Evolutionary conservation across 2,888 invertebrate species (phyloP).

Genomic region (Germaria angustata): DNA sequence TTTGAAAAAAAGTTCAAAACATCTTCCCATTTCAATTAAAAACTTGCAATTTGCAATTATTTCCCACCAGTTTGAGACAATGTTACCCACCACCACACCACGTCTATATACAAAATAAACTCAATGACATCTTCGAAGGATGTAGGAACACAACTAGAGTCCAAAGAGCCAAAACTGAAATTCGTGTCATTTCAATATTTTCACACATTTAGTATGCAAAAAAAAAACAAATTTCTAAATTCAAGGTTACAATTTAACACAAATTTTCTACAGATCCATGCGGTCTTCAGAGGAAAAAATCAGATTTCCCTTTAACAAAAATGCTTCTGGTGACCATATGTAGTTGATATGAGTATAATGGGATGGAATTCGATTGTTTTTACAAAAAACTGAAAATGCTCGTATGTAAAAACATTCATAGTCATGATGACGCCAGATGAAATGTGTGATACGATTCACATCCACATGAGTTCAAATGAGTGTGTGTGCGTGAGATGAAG

Average conservation of each 20-base stretch:
- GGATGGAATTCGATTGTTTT: conserved; percentile 1
- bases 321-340: conserved; percentile 64
- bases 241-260: conserved; percentile 61
- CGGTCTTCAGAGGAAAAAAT: neutral
- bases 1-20: neutral
- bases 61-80: conserved; percentile 55
- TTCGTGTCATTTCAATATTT: conserved; percentile 55
- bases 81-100: conserved; percentile 51
- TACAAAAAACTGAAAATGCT: conserved; percentile 10
- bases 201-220: conserved; percentile 66
- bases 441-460: conserved; percentile 16
- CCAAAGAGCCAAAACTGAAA: neutral
- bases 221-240: conserved; percentile 13
- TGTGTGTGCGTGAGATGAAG: conserved; percentile 44
- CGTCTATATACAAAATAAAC: neutral
- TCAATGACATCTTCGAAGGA: conserved; percentile 21
- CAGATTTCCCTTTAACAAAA: conserved; percentile 44
- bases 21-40: neutral
- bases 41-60: neutral
- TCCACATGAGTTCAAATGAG: conserved; percentile 33
- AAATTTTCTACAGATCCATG: conserved; percentile 25
- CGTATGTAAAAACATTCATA: conserved; percentile 30
- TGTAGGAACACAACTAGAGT: neutral
- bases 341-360: conserved; percentile 16
- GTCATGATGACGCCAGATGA: conserved; percentile 61